Percentiles rank a stretch among this genome's conserved stretches.
Evolutionary conservation across 1,140 invertebrate genomes (phyloP).

Genomic region (Maniola jurtina): DNA sequence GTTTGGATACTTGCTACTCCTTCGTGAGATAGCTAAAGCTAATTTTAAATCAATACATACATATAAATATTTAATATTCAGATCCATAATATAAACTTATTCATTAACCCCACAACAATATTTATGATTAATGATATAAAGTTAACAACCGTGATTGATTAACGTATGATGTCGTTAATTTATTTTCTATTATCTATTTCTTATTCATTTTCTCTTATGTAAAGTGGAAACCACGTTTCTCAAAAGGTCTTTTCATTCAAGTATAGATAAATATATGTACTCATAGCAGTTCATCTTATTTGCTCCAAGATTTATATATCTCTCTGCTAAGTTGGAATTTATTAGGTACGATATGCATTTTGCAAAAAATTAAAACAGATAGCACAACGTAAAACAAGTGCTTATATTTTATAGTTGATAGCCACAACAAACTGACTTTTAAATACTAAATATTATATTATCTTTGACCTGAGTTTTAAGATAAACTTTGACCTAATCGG

Average conservation of each 20-base stretch:
- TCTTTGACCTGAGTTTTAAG: slow-evolving; percentile 11
- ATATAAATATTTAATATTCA: too few species aligned
- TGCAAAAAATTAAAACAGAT: not conserved
- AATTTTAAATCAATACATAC: too few species aligned
- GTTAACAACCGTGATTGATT: slow-evolving; percentile 11
- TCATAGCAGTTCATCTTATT: too few species aligned
- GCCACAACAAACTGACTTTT: slow-evolving; percentile 15
- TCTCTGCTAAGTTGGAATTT: too few species aligned
- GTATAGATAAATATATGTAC: too few species aligned
- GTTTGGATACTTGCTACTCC: too few species aligned
- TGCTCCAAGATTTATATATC: too few species aligned
- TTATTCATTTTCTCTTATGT: not conserved
- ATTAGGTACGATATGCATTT: too few species aligned
- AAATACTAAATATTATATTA: slow-evolving; percentile 1
- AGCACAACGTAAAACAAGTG: slow-evolving; percentile 15
- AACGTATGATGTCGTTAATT: not conserved
- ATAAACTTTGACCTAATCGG: slow-evolving; percentile 31
- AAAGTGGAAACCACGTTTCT: not conserved
- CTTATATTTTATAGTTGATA: slow-evolving; percentile 13
- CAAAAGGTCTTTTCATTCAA: not conserved
- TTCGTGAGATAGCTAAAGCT: too few species aligned
- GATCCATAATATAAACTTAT: not conserved
- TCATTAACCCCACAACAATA: not conserved
- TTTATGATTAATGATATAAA: slow-evolving; percentile 11
- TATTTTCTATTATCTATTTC: not conserved